phyloP scores from a whole-genome alignment of 2,888 invertebrate genomes.

The Idaea biselata region DNA sequence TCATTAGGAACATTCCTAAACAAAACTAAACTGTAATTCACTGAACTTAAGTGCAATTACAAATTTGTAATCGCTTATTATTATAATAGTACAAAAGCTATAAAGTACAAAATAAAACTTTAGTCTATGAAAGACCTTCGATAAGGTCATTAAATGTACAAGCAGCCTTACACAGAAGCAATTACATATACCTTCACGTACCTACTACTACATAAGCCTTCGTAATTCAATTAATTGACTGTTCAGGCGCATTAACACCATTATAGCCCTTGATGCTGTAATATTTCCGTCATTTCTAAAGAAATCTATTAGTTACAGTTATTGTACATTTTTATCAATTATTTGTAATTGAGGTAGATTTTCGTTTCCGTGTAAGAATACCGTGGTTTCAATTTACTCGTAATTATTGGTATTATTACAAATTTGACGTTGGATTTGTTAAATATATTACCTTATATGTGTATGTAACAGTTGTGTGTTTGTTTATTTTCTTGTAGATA shows the following conservation, averaged over 20 bases:
- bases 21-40: too few relatives aligned
- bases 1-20: too few relatives aligned
- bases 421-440: not conserved
- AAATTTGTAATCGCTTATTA: too few relatives aligned
- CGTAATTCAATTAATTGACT: conserved; percentile 25
- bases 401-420: not conserved
- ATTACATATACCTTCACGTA: conserved; percentile 17
- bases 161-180: conserved; percentile 9
- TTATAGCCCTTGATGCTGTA: conserved; percentile 22
- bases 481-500: too few relatives aligned
- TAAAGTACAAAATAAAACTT: too few relatives aligned
- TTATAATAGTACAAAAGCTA: too few relatives aligned
- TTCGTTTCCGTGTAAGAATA: not conserved
- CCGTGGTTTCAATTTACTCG: not conserved
- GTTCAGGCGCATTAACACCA: conserved; percentile 22
- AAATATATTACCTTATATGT: too few relatives aligned
- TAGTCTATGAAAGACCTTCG: not conserved
- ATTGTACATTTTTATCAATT: conserved; percentile 32
- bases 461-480: too few relatives aligned
- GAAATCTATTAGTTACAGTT: conserved; percentile 20
- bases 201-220: conserved; percentile 22
- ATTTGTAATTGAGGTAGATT: conserved; percentile 27
- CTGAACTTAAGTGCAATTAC: too few relatives aligned
- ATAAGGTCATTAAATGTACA: conserved; percentile 3
- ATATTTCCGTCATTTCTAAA: conserved; percentile 14